Evolutionary conservation across 2,113 vertebrate species (phyloP).

Genomic region (Centropus bengalensis): DNA sequence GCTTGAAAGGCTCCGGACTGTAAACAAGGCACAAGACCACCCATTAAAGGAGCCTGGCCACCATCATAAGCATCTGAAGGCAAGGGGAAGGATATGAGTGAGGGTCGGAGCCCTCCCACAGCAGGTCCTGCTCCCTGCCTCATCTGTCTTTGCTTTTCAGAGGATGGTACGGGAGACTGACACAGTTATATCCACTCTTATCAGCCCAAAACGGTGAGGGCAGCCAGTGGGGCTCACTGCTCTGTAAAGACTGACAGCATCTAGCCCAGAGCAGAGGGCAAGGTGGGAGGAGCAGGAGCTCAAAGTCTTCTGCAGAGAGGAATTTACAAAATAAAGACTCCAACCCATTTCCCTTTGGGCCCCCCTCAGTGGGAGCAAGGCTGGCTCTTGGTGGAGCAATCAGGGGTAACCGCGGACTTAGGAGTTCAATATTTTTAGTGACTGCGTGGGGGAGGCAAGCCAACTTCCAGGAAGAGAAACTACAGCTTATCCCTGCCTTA

Average conservation of each 20-base stretch:
- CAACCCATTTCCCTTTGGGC: neutral
- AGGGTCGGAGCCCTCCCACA: conserved; percentile 34
- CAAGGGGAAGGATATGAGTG: neutral
- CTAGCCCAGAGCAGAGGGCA: neutral
- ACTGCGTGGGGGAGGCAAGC: neutral
- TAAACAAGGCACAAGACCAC: conserved; percentile 58
- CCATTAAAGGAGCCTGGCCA: neutral
- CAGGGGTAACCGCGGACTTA: neutral
- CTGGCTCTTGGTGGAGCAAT: neutral
- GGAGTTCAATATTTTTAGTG: neutral
- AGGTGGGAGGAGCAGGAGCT: neutral
- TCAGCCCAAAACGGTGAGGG: neutral
- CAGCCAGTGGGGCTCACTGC: neutral
- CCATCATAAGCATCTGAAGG: neutral
- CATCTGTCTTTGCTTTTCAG: neutral
- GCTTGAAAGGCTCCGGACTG: neutral
- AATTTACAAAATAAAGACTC: neutral
- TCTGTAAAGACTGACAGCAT: neutral
- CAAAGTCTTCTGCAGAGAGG: neutral
- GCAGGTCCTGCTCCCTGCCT: neutral
- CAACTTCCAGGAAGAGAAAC: neutral
- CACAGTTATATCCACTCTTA: neutral
- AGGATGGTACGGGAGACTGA: neutral
- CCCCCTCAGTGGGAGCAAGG: neutral
- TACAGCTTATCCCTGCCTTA: neutral